Conservation (phyloP, 2,888 invertebrate species). For the Hirtodrosophila confusa region DNA sequence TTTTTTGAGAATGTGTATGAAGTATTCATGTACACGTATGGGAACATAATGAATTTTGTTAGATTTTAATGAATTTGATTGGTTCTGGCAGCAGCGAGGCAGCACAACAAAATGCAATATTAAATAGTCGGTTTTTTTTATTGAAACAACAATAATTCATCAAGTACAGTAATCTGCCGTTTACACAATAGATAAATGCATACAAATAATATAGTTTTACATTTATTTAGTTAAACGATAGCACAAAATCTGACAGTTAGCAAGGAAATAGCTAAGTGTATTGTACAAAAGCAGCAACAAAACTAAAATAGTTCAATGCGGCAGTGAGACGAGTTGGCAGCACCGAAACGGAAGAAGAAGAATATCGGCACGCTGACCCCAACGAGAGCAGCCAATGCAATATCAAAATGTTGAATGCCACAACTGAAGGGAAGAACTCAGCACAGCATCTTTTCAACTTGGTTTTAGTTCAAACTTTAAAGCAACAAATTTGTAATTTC, state of each 20-base stretch:
- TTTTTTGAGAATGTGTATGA: slow-evolving; percentile 10
- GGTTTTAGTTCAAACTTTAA: slow-evolving; percentile 24
- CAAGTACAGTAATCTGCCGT: slow-evolving; percentile 46
- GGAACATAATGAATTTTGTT: slow-evolving; percentile 35
- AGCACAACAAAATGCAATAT: slow-evolving; percentile 46
- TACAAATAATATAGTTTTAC: slow-evolving; percentile 16
- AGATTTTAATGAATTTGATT: slow-evolving; percentile 29
- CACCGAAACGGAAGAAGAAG: slow-evolving; percentile 28
- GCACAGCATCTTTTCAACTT: slow-evolving; percentile 11
- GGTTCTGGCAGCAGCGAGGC: slow-evolving; percentile 37
- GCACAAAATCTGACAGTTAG: slow-evolving; percentile 13
- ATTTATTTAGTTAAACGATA: slow-evolving; percentile 39
- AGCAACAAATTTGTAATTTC: slow-evolving; percentile 20
- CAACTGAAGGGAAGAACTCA: slow-evolving; percentile 4
- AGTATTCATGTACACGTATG: slow-evolving; percentile 4
- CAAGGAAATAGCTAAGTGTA: slow-evolving; percentile 34
- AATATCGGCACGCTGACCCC: neutral
- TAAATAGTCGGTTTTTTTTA: slow-evolving; percentile 44
- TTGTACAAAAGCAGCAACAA: slow-evolving; percentile 33
- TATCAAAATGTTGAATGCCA: neutral
- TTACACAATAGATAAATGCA: slow-evolving; percentile 36
- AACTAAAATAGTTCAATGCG: slow-evolving; percentile 20
- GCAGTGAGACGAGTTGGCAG: slow-evolving; percentile 26
- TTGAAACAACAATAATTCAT: slow-evolving; percentile 19
- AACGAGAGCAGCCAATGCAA: neutral